Percentiles rank a stretch among this genome's conserved stretches.
Conservation (phyloP, 2,888 invertebrate species). For the Orchesella flavescens region DNA sequence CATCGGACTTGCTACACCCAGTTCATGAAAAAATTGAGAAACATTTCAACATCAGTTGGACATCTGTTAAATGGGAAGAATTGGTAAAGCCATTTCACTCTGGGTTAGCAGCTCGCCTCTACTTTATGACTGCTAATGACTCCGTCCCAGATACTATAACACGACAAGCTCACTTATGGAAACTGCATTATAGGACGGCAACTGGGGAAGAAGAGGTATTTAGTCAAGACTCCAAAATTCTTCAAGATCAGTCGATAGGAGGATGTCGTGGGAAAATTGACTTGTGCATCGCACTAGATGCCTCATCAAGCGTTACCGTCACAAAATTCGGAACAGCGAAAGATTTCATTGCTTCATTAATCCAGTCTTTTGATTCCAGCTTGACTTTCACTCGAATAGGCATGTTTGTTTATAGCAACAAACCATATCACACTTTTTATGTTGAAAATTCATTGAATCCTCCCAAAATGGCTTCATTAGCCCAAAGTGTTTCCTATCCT, state of each 20-base stretch:
- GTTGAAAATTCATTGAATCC: constrained; percentile 20
- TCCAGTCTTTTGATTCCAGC: background rate
- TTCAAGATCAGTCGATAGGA: background rate
- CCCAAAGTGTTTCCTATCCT: constrained; percentile 3
- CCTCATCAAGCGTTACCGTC: constrained; percentile 41
- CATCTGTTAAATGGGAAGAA: background rate
- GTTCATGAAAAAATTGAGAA: constrained; percentile 27
- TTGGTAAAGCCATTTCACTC: constrained; percentile 62
- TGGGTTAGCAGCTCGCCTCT: constrained; percentile 56
- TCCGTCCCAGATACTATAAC: constrained; percentile 39
- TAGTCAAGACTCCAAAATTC: constrained; percentile 1
- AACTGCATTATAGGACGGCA: constrained; percentile 9
- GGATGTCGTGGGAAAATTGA: constrained; percentile 45
- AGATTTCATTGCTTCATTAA: constrained; percentile 5
- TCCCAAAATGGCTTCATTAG: constrained; percentile 19
- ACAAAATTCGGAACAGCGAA: background rate
- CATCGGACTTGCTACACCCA: background rate
- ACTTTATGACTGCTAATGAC: background rate
- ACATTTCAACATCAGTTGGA: constrained; percentile 53
- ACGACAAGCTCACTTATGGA: constrained; percentile 51
- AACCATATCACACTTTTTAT: background rate
- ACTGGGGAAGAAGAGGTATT: constrained; percentile 14
- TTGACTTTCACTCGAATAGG: background rate
- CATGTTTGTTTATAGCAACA: constrained; percentile 21
- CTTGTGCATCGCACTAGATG: constrained; percentile 48